These are phyloP conservation scores for Lepus townsendii DNA, from an alignment of 2,797 vertebrate species.

Conservation along the genomic window DNA sequence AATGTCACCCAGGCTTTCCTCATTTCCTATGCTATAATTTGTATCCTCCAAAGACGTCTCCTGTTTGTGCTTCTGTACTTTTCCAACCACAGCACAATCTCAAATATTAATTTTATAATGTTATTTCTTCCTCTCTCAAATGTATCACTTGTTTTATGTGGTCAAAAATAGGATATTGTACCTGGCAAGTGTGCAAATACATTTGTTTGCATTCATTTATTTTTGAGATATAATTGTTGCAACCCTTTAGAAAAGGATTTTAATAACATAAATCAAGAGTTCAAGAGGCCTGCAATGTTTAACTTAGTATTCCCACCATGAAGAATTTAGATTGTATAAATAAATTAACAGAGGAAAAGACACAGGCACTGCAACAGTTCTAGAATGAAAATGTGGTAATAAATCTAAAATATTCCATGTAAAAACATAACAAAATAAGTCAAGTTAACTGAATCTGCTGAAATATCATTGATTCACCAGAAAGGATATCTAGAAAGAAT, in stretches of 20 bases:
- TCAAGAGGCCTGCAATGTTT: conserved; percentile 1
- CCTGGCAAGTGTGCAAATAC: neutral
- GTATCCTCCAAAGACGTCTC: neutral
- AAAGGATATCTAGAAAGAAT: conserved; percentile 23
- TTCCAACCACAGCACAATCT: neutral
- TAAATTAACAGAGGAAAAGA: conserved; percentile 34
- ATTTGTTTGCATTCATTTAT: neutral
- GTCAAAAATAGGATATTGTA: neutral
- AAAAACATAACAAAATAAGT: conserved; percentile 13
- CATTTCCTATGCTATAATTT: neutral
- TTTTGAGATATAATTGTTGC: neutral
- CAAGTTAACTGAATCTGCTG: neutral
- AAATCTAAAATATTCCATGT: conserved; percentile 59
- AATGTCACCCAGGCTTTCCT: neutral
- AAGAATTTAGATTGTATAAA: neutral
- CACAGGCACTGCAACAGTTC: neutral
- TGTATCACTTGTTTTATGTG: neutral
- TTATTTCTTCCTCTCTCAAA: neutral
- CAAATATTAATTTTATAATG: neutral
- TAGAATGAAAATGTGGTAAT: conserved; percentile 30
- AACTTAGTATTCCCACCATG: neutral
- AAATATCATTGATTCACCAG: neutral
- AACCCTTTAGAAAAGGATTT: conserved; percentile 31
- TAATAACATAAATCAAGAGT: neutral
- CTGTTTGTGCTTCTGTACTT: neutral